Evolutionary conservation across 2,888 invertebrate genomes (phyloP), one percentile per base, ranked within the genome.

Genomic region (Mamestra brassicae): DNA sequence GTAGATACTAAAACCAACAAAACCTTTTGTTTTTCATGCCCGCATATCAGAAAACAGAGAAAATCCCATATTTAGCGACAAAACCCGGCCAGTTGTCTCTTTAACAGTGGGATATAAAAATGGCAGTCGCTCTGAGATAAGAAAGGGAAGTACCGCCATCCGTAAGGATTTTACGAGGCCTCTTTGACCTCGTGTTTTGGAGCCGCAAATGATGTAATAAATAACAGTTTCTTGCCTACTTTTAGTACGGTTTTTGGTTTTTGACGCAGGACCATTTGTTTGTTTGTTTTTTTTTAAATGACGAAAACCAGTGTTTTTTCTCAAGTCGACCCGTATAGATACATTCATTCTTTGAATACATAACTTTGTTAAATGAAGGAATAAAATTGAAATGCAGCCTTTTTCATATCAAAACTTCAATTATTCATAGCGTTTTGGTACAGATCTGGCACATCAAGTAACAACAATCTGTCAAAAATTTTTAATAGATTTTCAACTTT

Each of bases 191-290:
- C 38, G 65, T 73, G 72, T 68, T 71, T 64, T 63, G 61, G 60
- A 64, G 7, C 83, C 81, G 13, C 76, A 78, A 86, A 86, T 82
- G 76, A 85, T 64, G 66, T 64, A 70, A 86, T 83, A 84, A 86
- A 86, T 85, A 83, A 77, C 55, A 61, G 47, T 45, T 60, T 26
- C 34, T 75, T 74, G 62, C 38, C 52, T 71, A 64, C 58, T 50
- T 70, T 75, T 76, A 50, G 52, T 58, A 34, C 38, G 52, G 50
- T 79, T 82, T 26, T 71, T 74, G 15, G 57, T 52, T 68, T 83
- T 81, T 75, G 58, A 74, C 13, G 50, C 36, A 67, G 17, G 0
- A 3, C 10, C 7, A 58, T 66, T 54, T 61, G 50, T 68, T 13
- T 64, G 52, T 17, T 55, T 55, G 1, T 26, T 57, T 34, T 42